Conservation (phyloP, 2,113 vertebrate genomes). For the Morone chrysops region DNA sequence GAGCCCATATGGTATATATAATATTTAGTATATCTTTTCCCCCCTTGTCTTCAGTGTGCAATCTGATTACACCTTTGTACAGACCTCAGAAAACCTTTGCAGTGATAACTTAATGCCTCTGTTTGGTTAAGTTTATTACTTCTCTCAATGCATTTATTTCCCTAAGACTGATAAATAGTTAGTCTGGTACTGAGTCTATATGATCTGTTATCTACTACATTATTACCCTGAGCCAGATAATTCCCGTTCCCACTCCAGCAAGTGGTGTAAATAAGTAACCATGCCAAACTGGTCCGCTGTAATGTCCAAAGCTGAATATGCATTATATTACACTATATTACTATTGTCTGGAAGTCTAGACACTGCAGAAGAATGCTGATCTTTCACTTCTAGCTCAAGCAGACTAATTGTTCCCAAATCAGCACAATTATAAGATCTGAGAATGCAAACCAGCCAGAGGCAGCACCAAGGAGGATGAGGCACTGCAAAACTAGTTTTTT, state of each 20-base stretch:
- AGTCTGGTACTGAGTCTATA: not conserved
- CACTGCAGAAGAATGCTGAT: not conserved
- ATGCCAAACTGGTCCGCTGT: not conserved
- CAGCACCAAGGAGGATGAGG: no score
- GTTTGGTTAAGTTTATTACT: slow-evolving; percentile 11
- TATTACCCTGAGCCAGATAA: slow-evolving; percentile 26
- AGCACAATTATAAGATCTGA: not conserved
- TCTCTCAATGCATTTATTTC: not conserved
- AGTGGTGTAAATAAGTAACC: slow-evolving; percentile 61
- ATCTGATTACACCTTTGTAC: not conserved
- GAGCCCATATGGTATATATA: no score
- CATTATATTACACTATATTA: no score
- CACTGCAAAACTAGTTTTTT: not conserved
- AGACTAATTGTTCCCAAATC: not conserved
- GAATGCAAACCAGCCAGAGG: not conserved
- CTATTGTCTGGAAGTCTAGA: not conserved
- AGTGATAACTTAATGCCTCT: not conserved
- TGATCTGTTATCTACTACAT: slow-evolving; percentile 18
- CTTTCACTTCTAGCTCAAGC: not conserved
- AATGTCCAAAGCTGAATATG: slow-evolving; percentile 5
- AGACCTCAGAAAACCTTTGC: not conserved
- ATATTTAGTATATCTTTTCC: not conserved
- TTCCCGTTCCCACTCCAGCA: slow-evolving; percentile 8
- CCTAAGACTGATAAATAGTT: not conserved
- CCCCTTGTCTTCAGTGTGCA: not conserved